Evolutionary conservation across 92 coral and sea anemone genomes (phyloP), one percentile per base, ranked within the genome.

Genomic region (Epizoanthus ramosus): DNA sequence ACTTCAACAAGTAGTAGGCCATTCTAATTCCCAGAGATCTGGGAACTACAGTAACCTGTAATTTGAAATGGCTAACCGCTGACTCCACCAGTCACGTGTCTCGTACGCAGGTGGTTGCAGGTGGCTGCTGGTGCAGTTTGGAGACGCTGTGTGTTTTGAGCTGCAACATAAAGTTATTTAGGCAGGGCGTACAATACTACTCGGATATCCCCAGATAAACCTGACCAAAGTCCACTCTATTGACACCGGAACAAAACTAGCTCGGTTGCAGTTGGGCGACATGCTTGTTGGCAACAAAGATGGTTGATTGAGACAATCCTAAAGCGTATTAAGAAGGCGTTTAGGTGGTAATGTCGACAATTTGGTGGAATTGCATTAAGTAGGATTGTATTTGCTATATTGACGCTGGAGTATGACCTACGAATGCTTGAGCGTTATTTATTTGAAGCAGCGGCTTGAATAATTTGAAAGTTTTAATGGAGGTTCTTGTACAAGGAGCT

Each of bases 61-160:
- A 18, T 7, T 7, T 43, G 8, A 43, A 19, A 16, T 33, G 19
- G 50, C 15, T 33, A 12, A 67, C 72, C 47, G 72, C 72, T 67
- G 72, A 67, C 72, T 19, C 35, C 9, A 33, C 1, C 14, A n/a
- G 25, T 61, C 82, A 77, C 57, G 82, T 77, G 82, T 12, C 71
- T 33, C 28, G 6, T n/a, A n/a, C 15, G 82, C 82, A 60, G 82
- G 82, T 77, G 82, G 71, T 39, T 60, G 19, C 82, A 59, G 82
- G 82, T 77, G 82, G 82, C 23, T 13, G 57, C 41, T 60, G 69
- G 43, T n/a, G 1, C 15, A 35, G 25, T 59, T 28, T 19, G 59
- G 33, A 50, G 50, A 56, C 80, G 65, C 65, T 50, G 23, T 41
- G 50, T 25, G 74, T 57, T 75, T 75, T 57, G 66, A 25, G 81